Base-by-base conservation (phyloP, 2,888 invertebrate genomes). In the Itoplectis maculator region DNA sequence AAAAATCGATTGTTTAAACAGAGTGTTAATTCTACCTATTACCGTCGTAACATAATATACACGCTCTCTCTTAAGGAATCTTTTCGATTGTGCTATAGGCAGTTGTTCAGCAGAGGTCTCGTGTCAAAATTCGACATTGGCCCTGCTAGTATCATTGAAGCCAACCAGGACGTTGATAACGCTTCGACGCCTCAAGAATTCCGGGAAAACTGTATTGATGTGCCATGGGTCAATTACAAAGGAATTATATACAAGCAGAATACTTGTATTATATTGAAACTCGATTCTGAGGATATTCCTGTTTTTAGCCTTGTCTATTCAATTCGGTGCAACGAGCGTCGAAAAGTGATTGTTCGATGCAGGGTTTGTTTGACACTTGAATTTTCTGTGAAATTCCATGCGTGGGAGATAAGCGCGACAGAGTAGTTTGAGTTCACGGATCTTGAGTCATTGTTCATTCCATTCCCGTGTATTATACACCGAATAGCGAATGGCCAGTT, bases 21-120 rank as follows among this genome's bases (percentile, higher is more conserved):
- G 13, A 70, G 69, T 13, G 69, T 56, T 6, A 56, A 70, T 56
- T 8, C 69, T 7, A 70, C 69, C 23, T 70, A 40, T 18, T 63
- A 40, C 3, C 13, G 63, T 9, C 18, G 63, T 15, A 63, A 63
- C 18, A 40, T 63, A 15, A 63, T 40, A 18, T 18, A 18, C 8
- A 42, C 63, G 63, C 63, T 63, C n/a, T 15, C 42, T n/a, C 15
- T 40, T 15, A 63, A 63, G 15, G 40, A 63, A 15, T 7, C 42
- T 45, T 42, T 42, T 9, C 20, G 20, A 6, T 42, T 63, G 6
- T 42, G 42, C 11, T 9, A 63, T 20, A 42, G 45, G 42, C 40
- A 42, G 2, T 40, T 63, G 9, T 45, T 18, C 15, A 6, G 15
- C 40, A 45, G 18, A 42, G 29, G 18, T 8, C 49, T 49, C 15